A percentile compares a stretch with the other conserved stretches of the same genome.
Conservation (phyloP, 1,140 invertebrate species). For the Steinernema khuongi region DNA sequence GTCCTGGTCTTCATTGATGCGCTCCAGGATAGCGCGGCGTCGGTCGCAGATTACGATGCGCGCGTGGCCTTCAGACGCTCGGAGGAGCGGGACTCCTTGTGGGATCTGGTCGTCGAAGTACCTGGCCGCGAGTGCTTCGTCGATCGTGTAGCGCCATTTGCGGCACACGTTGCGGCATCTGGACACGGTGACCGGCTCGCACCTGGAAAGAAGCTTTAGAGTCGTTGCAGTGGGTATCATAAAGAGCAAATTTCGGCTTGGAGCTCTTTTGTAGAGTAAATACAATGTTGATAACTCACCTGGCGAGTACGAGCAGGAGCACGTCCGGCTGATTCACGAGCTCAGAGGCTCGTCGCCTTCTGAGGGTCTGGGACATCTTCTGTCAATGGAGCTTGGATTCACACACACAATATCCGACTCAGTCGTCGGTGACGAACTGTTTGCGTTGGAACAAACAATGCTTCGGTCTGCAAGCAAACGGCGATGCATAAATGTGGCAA, state of each 20-base stretch:
- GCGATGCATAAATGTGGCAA: neutral
- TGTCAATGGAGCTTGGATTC: neutral
- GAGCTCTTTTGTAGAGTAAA: too few species aligned
- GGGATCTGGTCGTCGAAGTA: neutral
- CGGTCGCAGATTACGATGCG: neutral
- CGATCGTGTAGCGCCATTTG: neutral
- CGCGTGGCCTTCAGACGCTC: neutral
- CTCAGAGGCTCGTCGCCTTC: constrained; percentile 1
- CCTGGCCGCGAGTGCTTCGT: neutral
- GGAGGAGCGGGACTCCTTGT: neutral
- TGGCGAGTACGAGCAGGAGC: neutral
- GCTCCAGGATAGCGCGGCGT: neutral
- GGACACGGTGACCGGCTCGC: neutral
- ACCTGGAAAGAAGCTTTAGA: too few species aligned
- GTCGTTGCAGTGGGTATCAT: too few species aligned
- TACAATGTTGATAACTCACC: too few species aligned
- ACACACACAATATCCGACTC: neutral
- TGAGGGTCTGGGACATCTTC: constrained; percentile 4
- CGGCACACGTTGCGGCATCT: constrained; percentile 4
- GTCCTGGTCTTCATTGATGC: constrained; percentile 2
- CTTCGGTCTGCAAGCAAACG: neutral
- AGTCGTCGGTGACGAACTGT: constrained; percentile 12
- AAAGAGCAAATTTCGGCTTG: too few species aligned
- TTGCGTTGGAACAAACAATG: constrained; percentile 8
- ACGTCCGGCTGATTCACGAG: neutral